A percentile compares a stretch with the other conserved stretches of the same genome.
Conservation (phyloP, 2,888 invertebrate genomes). For the Drosophila prostipennis region DNA sequence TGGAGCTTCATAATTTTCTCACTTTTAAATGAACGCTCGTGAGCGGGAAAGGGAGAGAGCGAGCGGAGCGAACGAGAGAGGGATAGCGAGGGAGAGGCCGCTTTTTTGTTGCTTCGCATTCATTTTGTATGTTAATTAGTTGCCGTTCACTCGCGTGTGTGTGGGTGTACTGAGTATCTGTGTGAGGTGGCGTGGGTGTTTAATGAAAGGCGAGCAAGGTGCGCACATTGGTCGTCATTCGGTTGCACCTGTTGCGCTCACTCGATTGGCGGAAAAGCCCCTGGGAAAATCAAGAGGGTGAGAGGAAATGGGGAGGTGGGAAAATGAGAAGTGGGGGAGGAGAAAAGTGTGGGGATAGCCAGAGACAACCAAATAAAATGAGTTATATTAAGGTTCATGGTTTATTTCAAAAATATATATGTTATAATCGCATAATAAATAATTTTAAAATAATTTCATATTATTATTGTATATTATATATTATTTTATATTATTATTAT, state of each 20-base stretch:
- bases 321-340: background rate
- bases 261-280: constrained; percentile 56
- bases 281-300: background rate
- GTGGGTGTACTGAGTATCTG: constrained; percentile 4
- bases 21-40: constrained; percentile 59
- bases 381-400: no score
- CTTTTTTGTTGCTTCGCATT: constrained; percentile 42
- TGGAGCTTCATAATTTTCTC: constrained; percentile 76
- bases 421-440: no score
- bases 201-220: constrained; percentile 53
- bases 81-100: constrained; percentile 18
- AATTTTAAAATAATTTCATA: no score
- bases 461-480: no score
- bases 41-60: constrained; percentile 8
- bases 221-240: constrained; percentile 63
- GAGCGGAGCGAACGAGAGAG: constrained; percentile 20
- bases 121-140: constrained; percentile 75
- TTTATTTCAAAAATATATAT: no score
- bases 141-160: constrained; percentile 26
- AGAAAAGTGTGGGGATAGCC: background rate
- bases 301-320: background rate
- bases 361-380: no score
- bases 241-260: constrained; percentile 67
- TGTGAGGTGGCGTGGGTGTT: constrained; percentile 20
- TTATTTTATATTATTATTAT: no score